These are phyloP conservation scores for Eospalax fontanierii DNA, from an alignment of 2,797 vertebrate genomes.

Conservation along the genomic window DNA sequence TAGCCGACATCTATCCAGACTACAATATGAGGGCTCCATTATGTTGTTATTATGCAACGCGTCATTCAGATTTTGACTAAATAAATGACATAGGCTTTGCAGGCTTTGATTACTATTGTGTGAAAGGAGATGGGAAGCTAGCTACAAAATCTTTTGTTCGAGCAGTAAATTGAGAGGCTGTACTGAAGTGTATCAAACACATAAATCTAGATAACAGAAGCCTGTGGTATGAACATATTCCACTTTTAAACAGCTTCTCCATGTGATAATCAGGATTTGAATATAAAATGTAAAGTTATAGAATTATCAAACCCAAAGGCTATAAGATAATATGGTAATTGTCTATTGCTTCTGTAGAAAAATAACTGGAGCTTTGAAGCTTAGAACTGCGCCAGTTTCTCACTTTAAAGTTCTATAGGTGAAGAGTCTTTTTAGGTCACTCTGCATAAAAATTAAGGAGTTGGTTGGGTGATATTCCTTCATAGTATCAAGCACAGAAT, in stretches of 20 bases:
- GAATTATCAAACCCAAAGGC: neutral
- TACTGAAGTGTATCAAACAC: conserved; percentile 57
- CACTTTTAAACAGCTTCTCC: conserved; percentile 6
- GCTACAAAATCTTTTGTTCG: conserved; percentile 80
- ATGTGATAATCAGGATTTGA: neutral
- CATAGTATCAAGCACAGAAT: neutral
- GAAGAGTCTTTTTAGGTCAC: neutral
- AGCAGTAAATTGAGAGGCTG: conserved; percentile 50
- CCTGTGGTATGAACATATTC: neutral
- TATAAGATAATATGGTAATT: neutral
- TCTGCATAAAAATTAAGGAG: neutral
- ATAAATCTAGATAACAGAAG: conserved; percentile 63
- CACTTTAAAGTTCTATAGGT: neutral
- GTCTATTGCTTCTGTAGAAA: neutral
- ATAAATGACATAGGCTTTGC: conserved; percentile 67
- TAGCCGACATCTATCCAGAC: conserved; percentile 81
- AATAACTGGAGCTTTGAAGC: neutral
- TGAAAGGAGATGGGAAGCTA: conserved; percentile 64
- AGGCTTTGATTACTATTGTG: conserved; percentile 79
- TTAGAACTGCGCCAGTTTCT: neutral
- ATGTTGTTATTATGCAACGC: conserved; percentile 72
- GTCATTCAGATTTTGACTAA: conserved; percentile 73
- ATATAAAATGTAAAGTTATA: neutral
- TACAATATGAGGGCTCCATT: conserved; percentile 81
- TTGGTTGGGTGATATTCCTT: neutral